Percentiles rank a stretch among this genome's conserved stretches.
Evolutionary conservation across 2,888 invertebrate genomes (phyloP).

Genomic region (Pristionchus japonicus): DNA sequence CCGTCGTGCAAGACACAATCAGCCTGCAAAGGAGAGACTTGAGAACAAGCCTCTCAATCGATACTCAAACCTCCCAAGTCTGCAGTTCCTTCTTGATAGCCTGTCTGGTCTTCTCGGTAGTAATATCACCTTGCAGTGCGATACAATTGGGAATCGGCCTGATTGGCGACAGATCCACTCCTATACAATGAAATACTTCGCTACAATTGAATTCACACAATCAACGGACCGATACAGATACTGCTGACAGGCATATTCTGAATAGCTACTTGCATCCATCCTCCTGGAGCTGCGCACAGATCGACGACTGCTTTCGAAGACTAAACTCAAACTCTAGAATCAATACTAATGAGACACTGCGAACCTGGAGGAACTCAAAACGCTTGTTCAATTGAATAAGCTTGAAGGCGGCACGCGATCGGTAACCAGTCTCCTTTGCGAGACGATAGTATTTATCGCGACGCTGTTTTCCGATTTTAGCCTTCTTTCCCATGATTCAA

Average conservation of each 20-base stretch:
- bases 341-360: neutral
- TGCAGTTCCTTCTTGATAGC: conserved; percentile 70
- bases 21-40: conserved; percentile 84
- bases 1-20: conserved; percentile 97
- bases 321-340: neutral
- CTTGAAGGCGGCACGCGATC: conserved; percentile 99
- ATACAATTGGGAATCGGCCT: conserved; percentile 91
- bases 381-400: conserved; percentile 96
- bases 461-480: conserved; percentile 96
- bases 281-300: conserved; percentile 92
- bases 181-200: conserved; percentile 72
- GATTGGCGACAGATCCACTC: conserved; percentile 96
- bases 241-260: conserved; percentile 90
- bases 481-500: conserved; percentile 88
- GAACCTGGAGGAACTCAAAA: conserved; percentile 91
- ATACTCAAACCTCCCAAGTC: conserved; percentile 64
- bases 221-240: conserved; percentile 81
- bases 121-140: conserved; percentile 92
- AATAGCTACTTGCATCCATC: conserved; percentile 88
- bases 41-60: neutral
- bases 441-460: conserved; percentile 98
- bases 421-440: conserved; percentile 98
- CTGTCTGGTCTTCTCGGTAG: conserved; percentile 83
- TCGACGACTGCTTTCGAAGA: conserved; percentile 93
- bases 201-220: neutral